Conservation (phyloP, 2,797 vertebrate species). For the Danio aesculapii region DNA sequence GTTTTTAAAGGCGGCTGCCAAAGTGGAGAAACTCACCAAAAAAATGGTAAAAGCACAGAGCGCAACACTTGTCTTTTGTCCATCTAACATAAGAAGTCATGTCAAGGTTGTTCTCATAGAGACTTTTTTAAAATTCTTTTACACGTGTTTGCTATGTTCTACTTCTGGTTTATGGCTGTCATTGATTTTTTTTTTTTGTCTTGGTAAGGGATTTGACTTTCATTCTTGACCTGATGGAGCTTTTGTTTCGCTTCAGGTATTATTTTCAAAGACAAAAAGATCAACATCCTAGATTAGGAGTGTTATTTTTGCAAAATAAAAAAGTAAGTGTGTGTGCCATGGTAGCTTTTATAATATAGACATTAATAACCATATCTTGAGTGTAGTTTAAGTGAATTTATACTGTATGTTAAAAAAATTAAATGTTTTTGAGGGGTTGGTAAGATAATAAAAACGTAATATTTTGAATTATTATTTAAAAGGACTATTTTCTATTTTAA, state of each 20-base stretch:
- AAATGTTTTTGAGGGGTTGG: no score
- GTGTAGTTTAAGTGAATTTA: background rate
- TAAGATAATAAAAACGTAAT: no score
- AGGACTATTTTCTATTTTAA: no score
- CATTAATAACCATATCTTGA: background rate
- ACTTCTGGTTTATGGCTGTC: background rate
- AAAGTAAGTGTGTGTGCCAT: background rate
- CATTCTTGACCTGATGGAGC: background rate
- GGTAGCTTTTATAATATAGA: background rate
- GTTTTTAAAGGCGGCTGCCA: background rate
- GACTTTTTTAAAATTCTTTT: background rate
- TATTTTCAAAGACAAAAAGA: background rate
- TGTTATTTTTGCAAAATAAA: background rate
- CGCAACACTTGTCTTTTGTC: slow-evolving; percentile 1
- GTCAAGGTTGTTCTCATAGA: background rate
- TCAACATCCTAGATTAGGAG: background rate
- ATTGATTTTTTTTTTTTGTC: background rate
- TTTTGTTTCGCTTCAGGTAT: background rate
- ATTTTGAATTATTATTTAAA: no score
- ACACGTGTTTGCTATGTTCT: background rate
- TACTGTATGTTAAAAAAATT: no score
- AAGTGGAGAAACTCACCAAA: background rate
- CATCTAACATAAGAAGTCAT: background rate
- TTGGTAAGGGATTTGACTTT: slow-evolving; percentile 1
- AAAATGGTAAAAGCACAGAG: background rate